Percentiles rank a stretch among this genome's conserved stretches.
Evolutionary conservation across 2,888 invertebrate genomes (phyloP).

Genomic region (Metopia argyrocephala): DNA sequence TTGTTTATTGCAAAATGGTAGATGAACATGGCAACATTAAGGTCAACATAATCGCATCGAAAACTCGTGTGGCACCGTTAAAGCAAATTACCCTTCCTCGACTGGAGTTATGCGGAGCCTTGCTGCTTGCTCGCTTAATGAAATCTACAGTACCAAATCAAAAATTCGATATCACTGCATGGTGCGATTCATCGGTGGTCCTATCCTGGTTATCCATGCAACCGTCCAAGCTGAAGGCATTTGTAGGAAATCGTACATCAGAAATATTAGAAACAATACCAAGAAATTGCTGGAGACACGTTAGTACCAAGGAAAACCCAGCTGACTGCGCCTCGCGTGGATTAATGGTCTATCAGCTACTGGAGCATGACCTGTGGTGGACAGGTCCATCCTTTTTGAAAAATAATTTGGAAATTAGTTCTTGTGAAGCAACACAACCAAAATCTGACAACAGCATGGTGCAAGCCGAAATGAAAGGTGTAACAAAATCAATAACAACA

Average conservation of each 20-base stretch:
- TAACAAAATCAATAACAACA: background rate
- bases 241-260: constrained; percentile 22
- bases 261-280: no score
- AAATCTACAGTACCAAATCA: background rate
- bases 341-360: background rate
- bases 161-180: background rate
- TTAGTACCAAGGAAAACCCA: constrained; percentile 27
- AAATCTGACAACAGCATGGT: background rate
- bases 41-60: no score
- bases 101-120: background rate
- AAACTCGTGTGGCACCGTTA: background rate
- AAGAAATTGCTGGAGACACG: no score
- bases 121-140: background rate
- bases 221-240: constrained; percentile 23
- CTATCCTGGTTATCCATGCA: constrained; percentile 7
- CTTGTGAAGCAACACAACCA: background rate
- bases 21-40: no score
- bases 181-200: background rate
- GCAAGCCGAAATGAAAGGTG: constrained; percentile 11
- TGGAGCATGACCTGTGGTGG: constrained; percentile 33
- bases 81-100: background rate
- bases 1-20: no score
- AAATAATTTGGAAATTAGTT: background rate
- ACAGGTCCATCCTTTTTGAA: constrained; percentile 6
- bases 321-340: constrained; percentile 32